Conservation (phyloP, 2,113 vertebrate genomes). For the Tursiops truncatus region DNA sequence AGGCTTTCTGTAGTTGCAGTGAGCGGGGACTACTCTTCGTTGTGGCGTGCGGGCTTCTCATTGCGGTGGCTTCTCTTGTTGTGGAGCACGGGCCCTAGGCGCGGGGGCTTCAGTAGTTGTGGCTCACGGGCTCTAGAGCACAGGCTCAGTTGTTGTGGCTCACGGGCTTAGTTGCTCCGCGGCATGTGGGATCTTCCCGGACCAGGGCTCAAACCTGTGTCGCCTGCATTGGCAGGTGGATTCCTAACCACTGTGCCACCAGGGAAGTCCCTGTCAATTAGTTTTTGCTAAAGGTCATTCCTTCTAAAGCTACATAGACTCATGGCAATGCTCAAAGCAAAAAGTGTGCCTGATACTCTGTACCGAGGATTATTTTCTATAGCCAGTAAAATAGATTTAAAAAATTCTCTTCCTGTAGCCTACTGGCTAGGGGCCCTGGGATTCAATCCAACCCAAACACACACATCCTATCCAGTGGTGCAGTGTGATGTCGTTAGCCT, state of each 20-base stretch:
- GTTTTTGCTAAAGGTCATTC: not conserved
- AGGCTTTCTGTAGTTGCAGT: no score
- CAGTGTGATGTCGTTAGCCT: not conserved
- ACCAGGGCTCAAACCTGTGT: no score
- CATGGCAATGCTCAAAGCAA: not conserved
- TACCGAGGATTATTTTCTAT: not conserved
- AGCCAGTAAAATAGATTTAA: not conserved
- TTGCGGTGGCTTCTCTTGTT: no score
- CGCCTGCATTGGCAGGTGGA: no score
- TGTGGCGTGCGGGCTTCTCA: no score
- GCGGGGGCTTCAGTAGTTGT: no score
- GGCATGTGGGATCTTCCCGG: no score
- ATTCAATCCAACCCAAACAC: not conserved
- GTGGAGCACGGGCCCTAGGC: accelerated
- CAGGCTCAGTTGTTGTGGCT: no score
- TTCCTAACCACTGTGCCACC: no score
- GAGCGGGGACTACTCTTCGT: no score
- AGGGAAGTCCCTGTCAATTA: not conserved
- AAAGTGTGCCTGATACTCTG: not conserved
- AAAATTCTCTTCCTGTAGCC: not conserved
- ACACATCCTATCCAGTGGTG: not conserved
- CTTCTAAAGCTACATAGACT: not conserved
- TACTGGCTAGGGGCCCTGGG: not conserved
- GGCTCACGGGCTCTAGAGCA: no score
- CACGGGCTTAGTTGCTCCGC: no score